phyloP scores from a whole-genome alignment of 2,888 invertebrate genomes.

The Epistrophella euchroma region DNA sequence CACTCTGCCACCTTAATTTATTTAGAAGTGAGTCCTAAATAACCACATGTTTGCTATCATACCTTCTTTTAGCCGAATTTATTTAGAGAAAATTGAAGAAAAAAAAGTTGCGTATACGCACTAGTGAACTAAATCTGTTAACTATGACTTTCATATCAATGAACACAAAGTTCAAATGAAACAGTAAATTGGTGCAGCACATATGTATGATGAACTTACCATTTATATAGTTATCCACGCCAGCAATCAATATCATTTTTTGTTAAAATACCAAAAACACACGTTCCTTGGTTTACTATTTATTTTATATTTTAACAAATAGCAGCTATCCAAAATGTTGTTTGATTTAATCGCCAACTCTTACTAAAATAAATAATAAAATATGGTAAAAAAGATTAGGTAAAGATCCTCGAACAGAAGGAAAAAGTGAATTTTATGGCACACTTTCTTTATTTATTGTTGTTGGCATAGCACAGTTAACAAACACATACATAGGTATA shows the following conservation, averaged over 20 bases:
- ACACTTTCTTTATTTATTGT: conserved; percentile 50
- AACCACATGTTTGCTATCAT: conserved; percentile 56
- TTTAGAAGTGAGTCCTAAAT: conserved; percentile 23
- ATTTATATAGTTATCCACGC: conserved; percentile 83
- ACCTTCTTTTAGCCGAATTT: background rate
- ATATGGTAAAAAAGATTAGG: conserved; percentile 7
- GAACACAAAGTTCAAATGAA: conserved; percentile 4
- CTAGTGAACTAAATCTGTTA: conserved; percentile 28
- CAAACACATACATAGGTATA: conserved; percentile 10
- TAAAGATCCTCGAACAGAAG: conserved; percentile 3
- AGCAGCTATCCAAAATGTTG: conserved; percentile 52
- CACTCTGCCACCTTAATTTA: conserved; percentile 5
- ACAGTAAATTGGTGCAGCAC: conserved; percentile 18
- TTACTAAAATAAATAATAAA: conserved; percentile 23
- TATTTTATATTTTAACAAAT: conserved; percentile 29
- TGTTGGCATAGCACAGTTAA: conserved; percentile 26
- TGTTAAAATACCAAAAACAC: conserved; percentile 77
- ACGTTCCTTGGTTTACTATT: conserved; percentile 61
- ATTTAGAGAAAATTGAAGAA: background rate
- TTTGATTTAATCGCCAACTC: conserved; percentile 32
- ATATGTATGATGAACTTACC: conserved; percentile 80
- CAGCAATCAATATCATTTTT: conserved; percentile 84
- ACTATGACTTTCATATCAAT: conserved; percentile 29
- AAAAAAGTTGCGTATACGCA: conserved; percentile 68
- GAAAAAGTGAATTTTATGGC: conserved; percentile 31